These are phyloP conservation scores for Orbicella faveolata DNA, from an alignment of 64 coral and sea anemone species.

Conservation along the genomic window DNA sequence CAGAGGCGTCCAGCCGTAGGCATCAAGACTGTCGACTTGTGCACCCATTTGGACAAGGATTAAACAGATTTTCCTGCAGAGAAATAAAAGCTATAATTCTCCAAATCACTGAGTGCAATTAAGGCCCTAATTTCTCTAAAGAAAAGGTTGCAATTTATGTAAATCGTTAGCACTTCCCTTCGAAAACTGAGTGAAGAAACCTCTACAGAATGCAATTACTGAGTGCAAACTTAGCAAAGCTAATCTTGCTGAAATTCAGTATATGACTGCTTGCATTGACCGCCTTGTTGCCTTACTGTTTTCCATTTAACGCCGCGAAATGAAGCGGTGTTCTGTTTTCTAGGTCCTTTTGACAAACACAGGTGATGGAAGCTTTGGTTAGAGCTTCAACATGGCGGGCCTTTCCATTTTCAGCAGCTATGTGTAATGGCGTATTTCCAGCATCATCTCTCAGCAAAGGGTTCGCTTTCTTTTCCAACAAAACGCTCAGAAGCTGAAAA, in stretches of 20 bases:
- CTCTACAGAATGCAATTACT: too few species aligned
- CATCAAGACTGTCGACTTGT: conserved; percentile 56
- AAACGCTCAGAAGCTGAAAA: conserved; percentile 54
- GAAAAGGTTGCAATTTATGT: too few species aligned
- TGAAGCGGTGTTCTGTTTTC: conserved; percentile 72
- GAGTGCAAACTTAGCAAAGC: too few species aligned
- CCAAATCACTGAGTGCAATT: too few species aligned
- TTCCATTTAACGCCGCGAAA: conserved; percentile 74
- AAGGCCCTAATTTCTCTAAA: too few species aligned
- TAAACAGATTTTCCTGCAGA: conserved; percentile 64
- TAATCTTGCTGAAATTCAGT: too few species aligned
- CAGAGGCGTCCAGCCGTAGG: conserved; percentile 73
- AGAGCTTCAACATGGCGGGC: conserved; percentile 62
- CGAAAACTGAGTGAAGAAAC: too few species aligned
- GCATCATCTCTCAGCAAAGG: conserved; percentile 51
- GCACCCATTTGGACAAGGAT: conserved; percentile 71
- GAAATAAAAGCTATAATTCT: neutral
- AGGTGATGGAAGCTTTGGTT: conserved; percentile 31
- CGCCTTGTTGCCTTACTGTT: conserved; percentile 33
- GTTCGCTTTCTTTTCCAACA: conserved; percentile 64
- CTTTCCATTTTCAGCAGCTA: conserved; percentile 62
- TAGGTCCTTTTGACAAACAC: conserved; percentile 61
- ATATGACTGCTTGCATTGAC: too few species aligned
- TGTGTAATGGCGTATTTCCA: conserved; percentile 64
- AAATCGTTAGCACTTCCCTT: too few species aligned